Percentiles rank a stretch among this genome's conserved stretches.
Conservation (phyloP, 2,113 vertebrate species). For the Paradisaea rubra region DNA sequence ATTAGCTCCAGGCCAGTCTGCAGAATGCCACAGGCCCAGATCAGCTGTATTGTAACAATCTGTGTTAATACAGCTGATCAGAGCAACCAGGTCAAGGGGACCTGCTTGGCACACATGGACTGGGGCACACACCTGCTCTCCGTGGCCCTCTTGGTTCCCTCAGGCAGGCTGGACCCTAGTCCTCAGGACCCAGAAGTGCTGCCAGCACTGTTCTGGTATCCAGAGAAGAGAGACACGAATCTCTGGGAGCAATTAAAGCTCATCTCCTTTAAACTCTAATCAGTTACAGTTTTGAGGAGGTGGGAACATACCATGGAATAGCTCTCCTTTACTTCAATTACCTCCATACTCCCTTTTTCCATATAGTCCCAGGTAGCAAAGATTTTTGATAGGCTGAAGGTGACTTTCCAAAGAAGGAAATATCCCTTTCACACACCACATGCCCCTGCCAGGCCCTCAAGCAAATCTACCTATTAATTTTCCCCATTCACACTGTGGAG, state of each 20-base stretch:
- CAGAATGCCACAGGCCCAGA: background rate
- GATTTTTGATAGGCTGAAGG: background rate
- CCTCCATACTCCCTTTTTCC: background rate
- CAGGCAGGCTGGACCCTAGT: fast-evolving
- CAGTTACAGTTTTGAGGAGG: background rate
- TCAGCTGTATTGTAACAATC: background rate
- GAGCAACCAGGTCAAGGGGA: background rate
- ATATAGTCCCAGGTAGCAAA: background rate
- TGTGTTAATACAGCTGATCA: background rate
- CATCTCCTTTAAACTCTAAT: background rate
- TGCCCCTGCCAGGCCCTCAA: background rate
- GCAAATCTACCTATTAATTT: background rate
- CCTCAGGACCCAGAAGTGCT: background rate
- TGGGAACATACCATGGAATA: background rate
- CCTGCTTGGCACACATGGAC: background rate
- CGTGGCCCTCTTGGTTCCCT: fast-evolving
- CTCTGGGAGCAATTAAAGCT: background rate
- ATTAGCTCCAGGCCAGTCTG: background rate
- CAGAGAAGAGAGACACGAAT: background rate
- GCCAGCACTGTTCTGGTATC: background rate
- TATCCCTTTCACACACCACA: fast-evolving
- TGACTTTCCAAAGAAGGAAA: background rate
- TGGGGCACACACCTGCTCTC: background rate
- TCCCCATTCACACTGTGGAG: background rate
- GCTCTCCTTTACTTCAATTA: background rate